These are phyloP conservation scores for Arctopsyche grandis DNA, from an alignment of 1,140 invertebrate species.

Conservation along the genomic window DNA sequence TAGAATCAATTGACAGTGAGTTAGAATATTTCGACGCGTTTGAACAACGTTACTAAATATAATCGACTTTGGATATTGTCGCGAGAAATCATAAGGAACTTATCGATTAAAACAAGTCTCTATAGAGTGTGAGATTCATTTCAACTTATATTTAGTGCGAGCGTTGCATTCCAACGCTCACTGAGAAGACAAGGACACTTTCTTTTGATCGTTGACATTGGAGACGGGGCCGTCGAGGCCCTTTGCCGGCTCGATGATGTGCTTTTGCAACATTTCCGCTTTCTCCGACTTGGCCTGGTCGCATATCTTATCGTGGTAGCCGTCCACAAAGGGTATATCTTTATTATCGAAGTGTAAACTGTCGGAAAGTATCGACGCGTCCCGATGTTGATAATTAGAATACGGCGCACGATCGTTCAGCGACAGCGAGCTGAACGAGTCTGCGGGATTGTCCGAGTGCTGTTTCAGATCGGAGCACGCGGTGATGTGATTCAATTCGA, in stretches of 20 bases:
- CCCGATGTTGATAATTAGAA: not conserved
- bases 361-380: not conserved
- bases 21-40: not conserved
- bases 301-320: constrained; percentile 9
- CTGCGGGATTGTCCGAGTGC: not conserved
- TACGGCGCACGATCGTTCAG: not conserved
- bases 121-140: constrained; percentile 5
- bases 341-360: constrained; percentile 11
- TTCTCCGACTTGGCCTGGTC: constrained; percentile 6
- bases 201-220: constrained; percentile 28
- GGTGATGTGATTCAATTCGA: not conserved
- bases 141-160: not conserved
- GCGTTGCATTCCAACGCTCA: not conserved
- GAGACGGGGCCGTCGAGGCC: not conserved
- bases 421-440: not conserved
- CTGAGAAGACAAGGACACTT: constrained; percentile 39
- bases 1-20: too few relatives aligned
- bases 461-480: not conserved
- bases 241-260: constrained; percentile 2
- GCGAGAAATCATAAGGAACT: not conserved
- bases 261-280: constrained; percentile 1
- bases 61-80: not conserved
- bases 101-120: not conserved
- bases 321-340: constrained; percentile 34
- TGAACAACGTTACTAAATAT: not conserved